phyloP scores from a whole-genome alignment of 2,113 vertebrate genomes.

The Hyperoodon ampullatus region DNA sequence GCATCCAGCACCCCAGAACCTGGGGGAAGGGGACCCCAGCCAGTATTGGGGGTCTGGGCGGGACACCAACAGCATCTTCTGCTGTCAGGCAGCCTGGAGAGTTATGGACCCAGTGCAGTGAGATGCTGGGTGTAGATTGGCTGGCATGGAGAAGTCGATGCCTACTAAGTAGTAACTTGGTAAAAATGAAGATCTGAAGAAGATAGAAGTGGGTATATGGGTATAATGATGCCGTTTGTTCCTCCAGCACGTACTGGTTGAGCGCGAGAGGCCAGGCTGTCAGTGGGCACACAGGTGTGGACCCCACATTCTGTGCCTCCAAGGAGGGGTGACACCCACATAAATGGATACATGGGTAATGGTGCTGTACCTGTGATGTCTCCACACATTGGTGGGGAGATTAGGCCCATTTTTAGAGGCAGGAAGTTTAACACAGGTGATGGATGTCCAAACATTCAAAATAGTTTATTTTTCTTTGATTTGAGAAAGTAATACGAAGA shows the following conservation, averaged over 20 bases:
- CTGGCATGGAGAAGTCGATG: accelerated
- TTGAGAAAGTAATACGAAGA: not conserved
- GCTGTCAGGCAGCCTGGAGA: not conserved
- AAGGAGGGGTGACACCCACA: not conserved
- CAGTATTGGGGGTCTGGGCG: not conserved
- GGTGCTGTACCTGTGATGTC: not conserved
- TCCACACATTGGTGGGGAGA: not conserved
- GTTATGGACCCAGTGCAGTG: not conserved
- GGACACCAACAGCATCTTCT: not conserved
- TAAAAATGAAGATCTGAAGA: not conserved
- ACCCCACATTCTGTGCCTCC: not conserved
- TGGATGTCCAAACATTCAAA: not conserved
- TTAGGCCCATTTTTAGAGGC: not conserved
- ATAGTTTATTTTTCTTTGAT: not conserved
- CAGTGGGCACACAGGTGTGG: not conserved
- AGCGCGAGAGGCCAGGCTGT: not conserved
- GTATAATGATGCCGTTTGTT: too few species aligned
- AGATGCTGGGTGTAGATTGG: not conserved
- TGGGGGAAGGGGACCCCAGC: not conserved
- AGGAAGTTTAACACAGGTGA: not conserved
- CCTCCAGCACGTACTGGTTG: not conserved
- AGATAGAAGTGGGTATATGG: too few species aligned
- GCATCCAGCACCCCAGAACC: too few species aligned
- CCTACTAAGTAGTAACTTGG: not conserved
- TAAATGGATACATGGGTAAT: accelerated